Evolutionary conservation across 1,140 invertebrate genomes (phyloP), one percentile per base, ranked within the genome.

Genomic region (Fopius arisanus): DNA sequence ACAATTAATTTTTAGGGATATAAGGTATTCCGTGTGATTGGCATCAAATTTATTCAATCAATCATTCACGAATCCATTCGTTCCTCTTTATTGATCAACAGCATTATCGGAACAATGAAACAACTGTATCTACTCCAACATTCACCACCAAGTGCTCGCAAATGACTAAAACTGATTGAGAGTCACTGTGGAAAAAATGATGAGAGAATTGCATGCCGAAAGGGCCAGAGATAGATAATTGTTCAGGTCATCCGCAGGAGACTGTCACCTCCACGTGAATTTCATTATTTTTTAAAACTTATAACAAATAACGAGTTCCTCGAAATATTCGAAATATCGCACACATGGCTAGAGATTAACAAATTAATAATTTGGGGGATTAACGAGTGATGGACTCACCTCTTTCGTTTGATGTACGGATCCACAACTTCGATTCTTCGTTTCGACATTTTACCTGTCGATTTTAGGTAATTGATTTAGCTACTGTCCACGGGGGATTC

Each of bases 401-500:
- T 88, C 87, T 92, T 93, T 81, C 92, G 90, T 81, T 94, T 95
- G 68, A 94, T 89, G 84, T 94, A 95, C 3, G 94, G 93, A 84
- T 95, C 94, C 76, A 93, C 90, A 28, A 95, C 92, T 89, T 96
- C 94, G 80, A 96, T 95, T 81, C 94, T 91, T 76, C 94, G 89
- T 84, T 95, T 95, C 19, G 94, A 94, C 94, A 95, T 95, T 67
- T 76, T 80, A 73, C 19, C 19, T 66, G 48, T 72, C 40, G 9
- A 54, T 16, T 54, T 51, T 54, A 7, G 3, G 67, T 14, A 21
- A 10, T 43, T 10, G 12, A 5, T 26, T 0, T 28, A 23, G 14
- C 23, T 10, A 67, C 19, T 21, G 12, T 66, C 9, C 12, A 5
- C 29, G 19, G 19, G 14, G 9, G 28, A 28, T 62, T 28, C 19